Evolutionary conservation across 2,888 invertebrate species (phyloP), one percentile per base, ranked within the genome.

Genomic region (Sycophila texana): DNA sequence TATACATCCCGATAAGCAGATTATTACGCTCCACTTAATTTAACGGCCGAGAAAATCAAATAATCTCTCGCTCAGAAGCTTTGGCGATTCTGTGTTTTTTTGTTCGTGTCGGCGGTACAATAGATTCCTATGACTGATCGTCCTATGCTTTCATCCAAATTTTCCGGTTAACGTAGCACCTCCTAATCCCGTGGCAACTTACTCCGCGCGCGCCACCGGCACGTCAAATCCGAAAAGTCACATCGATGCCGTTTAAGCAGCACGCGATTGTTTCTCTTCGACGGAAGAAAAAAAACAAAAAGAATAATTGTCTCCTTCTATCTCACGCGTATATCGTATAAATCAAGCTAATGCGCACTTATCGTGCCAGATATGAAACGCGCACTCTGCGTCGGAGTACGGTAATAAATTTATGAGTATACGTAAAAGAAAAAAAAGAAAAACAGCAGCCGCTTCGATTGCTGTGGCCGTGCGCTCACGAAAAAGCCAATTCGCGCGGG

Each of bases 281-380:
- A 22, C 49, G 20, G 10, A 49, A 49, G 26, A 47, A 47, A 47
- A 47, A 47, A 39, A 14, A 66, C 18, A 66, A 30, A 55, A 68
- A 30, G 30, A 49, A 20, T 47, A 12, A 13, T 55, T 47, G 12
- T 22, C 58, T 49, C 4, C 20, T n/a, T 61, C 20, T 67, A 71
- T 76, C 70, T 76, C 70, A 53, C 70, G 68, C 70, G 70, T 63
- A n/a, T 12, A 10, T 47, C 47, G 4, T 22, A 76, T 76, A 76
- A 76, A 76, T 76, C 70, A 76, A 18, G 47, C 55, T 76, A 76
- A 76, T 71, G 76, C 63, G 76, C 68, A 77, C 77, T 77, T 77
- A 77, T 77, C 77, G 77, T 71, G 71, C 72, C 16, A 18, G 73
- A 57, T 68, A 78, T 74, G 61, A 78, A 73, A 63, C 67, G 60